Percentiles rank a stretch among this genome's conserved stretches.
Evolutionary conservation across 2,888 invertebrate species (phyloP).

Genomic region (Ptycholaimellus sp.): DNA sequence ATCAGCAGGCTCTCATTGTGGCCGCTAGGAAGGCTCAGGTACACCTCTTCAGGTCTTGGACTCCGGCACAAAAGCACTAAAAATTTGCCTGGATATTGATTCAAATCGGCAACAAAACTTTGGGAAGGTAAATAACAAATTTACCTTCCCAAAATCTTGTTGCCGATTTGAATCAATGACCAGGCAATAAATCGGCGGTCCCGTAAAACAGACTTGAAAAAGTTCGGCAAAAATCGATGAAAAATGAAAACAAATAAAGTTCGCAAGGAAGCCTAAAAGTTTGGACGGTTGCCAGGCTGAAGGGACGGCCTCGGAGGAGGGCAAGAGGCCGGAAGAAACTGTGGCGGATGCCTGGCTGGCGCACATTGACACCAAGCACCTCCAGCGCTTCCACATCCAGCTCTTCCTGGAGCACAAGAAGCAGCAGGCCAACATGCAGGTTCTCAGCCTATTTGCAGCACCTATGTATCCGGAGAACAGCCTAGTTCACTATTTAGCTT

Average conservation of each 20-base stretch:
- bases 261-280: too few relatives aligned
- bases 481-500: neutral
- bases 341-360: constrained; percentile 7
- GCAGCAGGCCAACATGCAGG: constrained; percentile 9
- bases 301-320: constrained; percentile 1
- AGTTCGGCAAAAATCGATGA: too few relatives aligned
- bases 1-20: constrained; percentile 19
- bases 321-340: neutral
- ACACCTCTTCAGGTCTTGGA: neutral
- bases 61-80: neutral
- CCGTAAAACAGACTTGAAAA: too few relatives aligned
- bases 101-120: too few relatives aligned
- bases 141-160: neutral
- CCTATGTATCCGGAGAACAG: neutral
- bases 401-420: constrained; percentile 13
- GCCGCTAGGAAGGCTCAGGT: constrained; percentile 14
- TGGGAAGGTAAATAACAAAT: neutral
- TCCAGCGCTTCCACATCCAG: constrained; percentile 13
- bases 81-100: too few relatives aligned
- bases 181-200: neutral
- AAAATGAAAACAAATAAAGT: too few relatives aligned
- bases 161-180: constrained; percentile 3
- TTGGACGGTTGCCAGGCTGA: too few relatives aligned
- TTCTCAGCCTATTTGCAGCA: neutral
- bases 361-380: constrained; percentile 11